Evolutionary conservation across 2,113 vertebrate species (phyloP).

Genomic region (Formicarius rufipectus): DNA sequence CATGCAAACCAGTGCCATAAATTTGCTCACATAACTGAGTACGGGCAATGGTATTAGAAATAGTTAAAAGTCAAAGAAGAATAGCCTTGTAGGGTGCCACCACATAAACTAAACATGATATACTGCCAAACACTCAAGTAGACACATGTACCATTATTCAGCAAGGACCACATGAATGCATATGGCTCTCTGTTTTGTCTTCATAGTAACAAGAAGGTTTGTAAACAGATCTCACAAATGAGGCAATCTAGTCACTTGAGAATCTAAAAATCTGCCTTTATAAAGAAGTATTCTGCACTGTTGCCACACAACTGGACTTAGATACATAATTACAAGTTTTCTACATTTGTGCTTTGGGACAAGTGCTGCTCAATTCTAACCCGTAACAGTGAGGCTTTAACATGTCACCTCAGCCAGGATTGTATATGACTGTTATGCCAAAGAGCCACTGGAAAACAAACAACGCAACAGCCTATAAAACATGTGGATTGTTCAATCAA

Average conservation of each 20-base stretch:
- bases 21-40: not conserved
- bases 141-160: constrained; percentile 69
- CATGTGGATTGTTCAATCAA: not conserved
- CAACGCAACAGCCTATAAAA: not conserved
- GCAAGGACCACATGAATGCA: constrained; percentile 67
- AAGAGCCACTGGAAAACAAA: not conserved
- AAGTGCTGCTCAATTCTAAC: not conserved
- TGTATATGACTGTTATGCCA: not conserved
- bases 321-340: constrained; percentile 34
- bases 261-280: constrained; percentile 67
- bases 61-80: constrained; percentile 39
- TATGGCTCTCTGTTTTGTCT: constrained; percentile 73
- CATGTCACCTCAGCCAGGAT: not conserved
- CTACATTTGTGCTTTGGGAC: not conserved
- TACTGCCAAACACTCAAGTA: constrained; percentile 67
- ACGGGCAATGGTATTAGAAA: not conserved
- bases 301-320: constrained; percentile 16
- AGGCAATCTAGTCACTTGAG: constrained; percentile 67
- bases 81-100: constrained; percentile 53
- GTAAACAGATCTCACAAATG: constrained; percentile 69
- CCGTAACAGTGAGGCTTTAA: not conserved
- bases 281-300: constrained; percentile 19
- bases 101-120: constrained; percentile 55
- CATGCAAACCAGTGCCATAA: not conserved
- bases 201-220: constrained; percentile 76